phyloP scores from a whole-genome alignment of 2,888 invertebrate species.

The Pyrrhia umbra region DNA sequence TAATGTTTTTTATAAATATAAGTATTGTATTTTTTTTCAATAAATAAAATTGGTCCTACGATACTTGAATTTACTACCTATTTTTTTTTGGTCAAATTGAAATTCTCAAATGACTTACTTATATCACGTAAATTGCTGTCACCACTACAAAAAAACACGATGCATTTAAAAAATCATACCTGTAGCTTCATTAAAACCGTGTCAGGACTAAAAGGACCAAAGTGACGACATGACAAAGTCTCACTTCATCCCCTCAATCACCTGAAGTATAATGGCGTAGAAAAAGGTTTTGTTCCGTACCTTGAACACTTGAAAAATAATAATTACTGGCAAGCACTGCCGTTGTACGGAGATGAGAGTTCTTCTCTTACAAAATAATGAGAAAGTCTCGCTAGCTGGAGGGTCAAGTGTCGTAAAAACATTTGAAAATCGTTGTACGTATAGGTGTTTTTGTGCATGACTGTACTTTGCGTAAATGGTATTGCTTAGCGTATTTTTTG shows the following conservation, averaged over 20 bases:
- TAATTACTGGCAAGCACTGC: conserved; percentile 58
- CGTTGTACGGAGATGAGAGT: conserved; percentile 60
- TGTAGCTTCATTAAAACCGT: conserved; percentile 41
- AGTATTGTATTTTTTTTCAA: too few species aligned
- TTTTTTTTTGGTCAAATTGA: too few species aligned
- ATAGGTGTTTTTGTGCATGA: conserved; percentile 32
- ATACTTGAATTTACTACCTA: too few species aligned
- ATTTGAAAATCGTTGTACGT: conserved; percentile 45
- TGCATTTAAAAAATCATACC: conserved; percentile 28
- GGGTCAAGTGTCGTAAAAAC: conserved; percentile 55
- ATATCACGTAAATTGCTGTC: too few species aligned
- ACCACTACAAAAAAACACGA: too few species aligned
- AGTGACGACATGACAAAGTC: conserved; percentile 46
- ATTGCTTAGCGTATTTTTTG: not conserved
- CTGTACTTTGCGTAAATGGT: conserved; percentile 25
- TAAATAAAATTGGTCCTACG: too few species aligned
- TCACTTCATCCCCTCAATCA: conserved; percentile 43
- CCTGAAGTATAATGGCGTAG: conserved; percentile 55
- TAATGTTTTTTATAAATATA: too few species aligned
- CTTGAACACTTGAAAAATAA: conserved; percentile 57
- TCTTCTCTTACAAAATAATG: conserved; percentile 53
- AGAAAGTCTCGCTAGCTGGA: conserved; percentile 47
- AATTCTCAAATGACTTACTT: too few species aligned
- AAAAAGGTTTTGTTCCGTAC: conserved; percentile 59
- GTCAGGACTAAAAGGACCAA: conserved; percentile 11